Percentiles rank a stretch among this genome's conserved stretches.
phyloP scores from a whole-genome alignment of 2,888 invertebrate species.

The Listrodromus nycthemerus region DNA sequence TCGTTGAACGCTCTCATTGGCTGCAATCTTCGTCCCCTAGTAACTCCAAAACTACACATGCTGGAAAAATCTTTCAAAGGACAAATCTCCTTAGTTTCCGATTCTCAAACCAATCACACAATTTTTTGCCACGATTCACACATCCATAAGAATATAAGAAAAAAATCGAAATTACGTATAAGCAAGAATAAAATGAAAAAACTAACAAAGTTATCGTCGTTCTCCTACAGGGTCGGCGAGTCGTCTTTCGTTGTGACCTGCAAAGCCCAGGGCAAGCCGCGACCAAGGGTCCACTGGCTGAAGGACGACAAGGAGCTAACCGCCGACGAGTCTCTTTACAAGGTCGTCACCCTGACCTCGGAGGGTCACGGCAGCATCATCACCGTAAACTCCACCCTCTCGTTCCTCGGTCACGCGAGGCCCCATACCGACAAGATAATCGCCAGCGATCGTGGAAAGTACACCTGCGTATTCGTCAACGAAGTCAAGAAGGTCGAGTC shows the following conservation, averaged over 20 bases:
- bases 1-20: background rate
- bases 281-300: conserved; percentile 93
- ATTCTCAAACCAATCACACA: background rate
- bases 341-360: conserved; percentile 91
- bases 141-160: background rate
- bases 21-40: background rate
- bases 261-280: conserved; percentile 95
- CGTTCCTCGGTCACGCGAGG: conserved; percentile 92
- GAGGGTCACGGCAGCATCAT: conserved; percentile 92
- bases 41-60: background rate
- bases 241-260: conserved; percentile 92
- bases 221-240: conserved; percentile 88
- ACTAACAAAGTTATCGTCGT: no score
- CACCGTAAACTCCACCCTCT: conserved; percentile 93
- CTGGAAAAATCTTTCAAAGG: background rate
- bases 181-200: no score
- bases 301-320: conserved; percentile 94
- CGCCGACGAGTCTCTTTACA: conserved; percentile 91
- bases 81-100: background rate
- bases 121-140: background rate
- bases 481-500: conserved; percentile 95
- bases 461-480: conserved; percentile 95
- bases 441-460: conserved; percentile 94
- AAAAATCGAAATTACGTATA: no score
- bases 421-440: conserved; percentile 91